Conservation (phyloP, 2,888 invertebrate genomes). For the Microplitis deprimator region DNA sequence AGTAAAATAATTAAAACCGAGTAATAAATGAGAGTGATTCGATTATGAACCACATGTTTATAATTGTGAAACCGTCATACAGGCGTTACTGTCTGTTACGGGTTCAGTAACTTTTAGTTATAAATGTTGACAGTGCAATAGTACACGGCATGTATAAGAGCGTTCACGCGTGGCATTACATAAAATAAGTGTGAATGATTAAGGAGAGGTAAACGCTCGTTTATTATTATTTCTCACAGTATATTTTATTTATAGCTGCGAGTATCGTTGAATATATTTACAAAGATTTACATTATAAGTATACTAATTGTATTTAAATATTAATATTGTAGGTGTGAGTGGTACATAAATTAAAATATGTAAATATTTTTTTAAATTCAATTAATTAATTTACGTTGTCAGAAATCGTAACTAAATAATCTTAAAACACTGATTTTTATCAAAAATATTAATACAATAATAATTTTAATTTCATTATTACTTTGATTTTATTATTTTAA, state of each 20-base stretch:
- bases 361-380: neutral
- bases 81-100: neutral
- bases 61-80: neutral
- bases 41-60: constrained; percentile 2
- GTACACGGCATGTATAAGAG: neutral
- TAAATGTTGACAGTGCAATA: neutral
- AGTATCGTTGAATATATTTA: neutral
- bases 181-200: neutral
- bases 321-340: neutral
- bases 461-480: too few species aligned
- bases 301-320: neutral
- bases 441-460: too few species aligned
- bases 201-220: neutral
- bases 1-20: neutral
- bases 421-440: neutral
- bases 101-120: constrained; percentile 8
- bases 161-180: neutral
- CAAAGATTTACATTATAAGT: neutral
- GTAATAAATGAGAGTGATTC: neutral
- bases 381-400: neutral
- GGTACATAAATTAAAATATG: neutral
- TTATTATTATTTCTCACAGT: neutral
- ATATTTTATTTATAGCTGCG: neutral
- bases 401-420: neutral
- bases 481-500: too few species aligned